phyloP scores from a whole-genome alignment of 1,140 invertebrate genomes.

The Calycopis cecrops region DNA sequence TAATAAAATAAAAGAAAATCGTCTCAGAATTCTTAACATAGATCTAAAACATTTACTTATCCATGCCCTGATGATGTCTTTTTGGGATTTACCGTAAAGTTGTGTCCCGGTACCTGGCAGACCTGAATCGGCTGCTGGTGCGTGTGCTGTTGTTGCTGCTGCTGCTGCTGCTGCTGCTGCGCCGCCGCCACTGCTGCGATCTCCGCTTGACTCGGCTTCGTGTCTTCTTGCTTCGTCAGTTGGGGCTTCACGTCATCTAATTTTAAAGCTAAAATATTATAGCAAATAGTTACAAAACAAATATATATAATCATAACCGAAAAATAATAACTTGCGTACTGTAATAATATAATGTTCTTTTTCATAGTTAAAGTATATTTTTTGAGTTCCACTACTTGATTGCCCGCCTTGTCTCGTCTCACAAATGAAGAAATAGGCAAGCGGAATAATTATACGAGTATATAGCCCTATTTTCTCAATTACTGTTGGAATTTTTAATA shows the following conservation, averaged over 20 bases:
- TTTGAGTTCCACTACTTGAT: too few relatives aligned
- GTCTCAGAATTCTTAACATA: too few relatives aligned
- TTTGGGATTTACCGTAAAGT: conserved; percentile 64
- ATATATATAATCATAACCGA: too few relatives aligned
- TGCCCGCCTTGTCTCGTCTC: too few relatives aligned
- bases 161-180: conserved; percentile 49
- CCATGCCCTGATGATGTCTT: conserved; percentile 44
- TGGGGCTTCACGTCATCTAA: conserved; percentile 73
- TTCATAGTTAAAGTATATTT: too few relatives aligned
- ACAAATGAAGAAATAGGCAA: too few relatives aligned
- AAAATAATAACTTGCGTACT: too few relatives aligned
- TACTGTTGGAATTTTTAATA: too few relatives aligned
- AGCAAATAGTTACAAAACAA: neutral
- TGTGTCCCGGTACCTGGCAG: conserved; percentile 70
- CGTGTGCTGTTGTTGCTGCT: conserved; percentile 70
- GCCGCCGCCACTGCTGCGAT: conserved; percentile 65
- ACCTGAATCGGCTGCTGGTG: conserved; percentile 73
- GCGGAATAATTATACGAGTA: too few relatives aligned
- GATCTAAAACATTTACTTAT: conserved; percentile 24
- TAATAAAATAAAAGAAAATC: neutral
- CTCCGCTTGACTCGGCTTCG: conserved; percentile 70
- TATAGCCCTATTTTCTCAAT: too few relatives aligned
- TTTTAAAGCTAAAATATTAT: conserved; percentile 51
- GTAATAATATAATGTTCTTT: too few relatives aligned
- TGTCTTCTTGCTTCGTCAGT: conserved; percentile 71